phyloP scores from a whole-genome alignment of 1,140 invertebrate genomes.

The Triops longicaudatus region DNA sequence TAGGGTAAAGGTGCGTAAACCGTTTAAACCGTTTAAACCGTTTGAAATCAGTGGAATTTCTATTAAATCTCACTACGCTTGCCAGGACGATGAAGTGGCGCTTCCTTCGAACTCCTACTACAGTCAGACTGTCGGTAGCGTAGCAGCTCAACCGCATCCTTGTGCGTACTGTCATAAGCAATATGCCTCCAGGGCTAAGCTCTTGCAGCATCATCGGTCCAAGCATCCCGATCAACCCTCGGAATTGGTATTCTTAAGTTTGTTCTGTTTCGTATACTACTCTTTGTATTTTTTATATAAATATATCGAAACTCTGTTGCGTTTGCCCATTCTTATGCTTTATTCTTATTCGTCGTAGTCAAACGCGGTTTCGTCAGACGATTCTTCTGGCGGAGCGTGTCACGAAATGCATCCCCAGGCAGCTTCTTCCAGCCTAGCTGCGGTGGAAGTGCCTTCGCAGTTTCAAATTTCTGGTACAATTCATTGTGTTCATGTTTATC shows the following conservation, averaged over 20 bases:
- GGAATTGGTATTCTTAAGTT: not conserved
- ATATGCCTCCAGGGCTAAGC: constrained; percentile 70
- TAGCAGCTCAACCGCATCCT: constrained; percentile 61
- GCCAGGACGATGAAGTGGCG: constrained; percentile 39
- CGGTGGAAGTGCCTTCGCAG: not conserved
- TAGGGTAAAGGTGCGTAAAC: constrained; percentile 37
- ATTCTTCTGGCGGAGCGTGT: not conserved
- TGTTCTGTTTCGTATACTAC: too few relatives aligned
- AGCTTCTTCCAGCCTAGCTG: not conserved
- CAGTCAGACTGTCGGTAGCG: constrained; percentile 60
- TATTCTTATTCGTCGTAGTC: not conserved
- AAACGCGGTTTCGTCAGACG: not conserved
- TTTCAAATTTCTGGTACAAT: not conserved
- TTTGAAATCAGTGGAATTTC: not conserved
- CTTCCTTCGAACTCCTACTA: constrained; percentile 51
- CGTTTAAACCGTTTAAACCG: not conserved
- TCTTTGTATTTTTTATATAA: too few relatives aligned
- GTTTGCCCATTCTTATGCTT: not conserved
- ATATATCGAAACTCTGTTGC: not conserved
- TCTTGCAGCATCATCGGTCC: constrained; percentile 70
- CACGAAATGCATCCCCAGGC: not conserved
- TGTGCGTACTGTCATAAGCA: constrained; percentile 78
- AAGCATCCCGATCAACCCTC: constrained; percentile 52
- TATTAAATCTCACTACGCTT: too few relatives aligned
- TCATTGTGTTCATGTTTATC: not conserved